Base-by-base conservation (phyloP, 2,797 vertebrate genomes). In the Gouania willdenowi region DNA sequence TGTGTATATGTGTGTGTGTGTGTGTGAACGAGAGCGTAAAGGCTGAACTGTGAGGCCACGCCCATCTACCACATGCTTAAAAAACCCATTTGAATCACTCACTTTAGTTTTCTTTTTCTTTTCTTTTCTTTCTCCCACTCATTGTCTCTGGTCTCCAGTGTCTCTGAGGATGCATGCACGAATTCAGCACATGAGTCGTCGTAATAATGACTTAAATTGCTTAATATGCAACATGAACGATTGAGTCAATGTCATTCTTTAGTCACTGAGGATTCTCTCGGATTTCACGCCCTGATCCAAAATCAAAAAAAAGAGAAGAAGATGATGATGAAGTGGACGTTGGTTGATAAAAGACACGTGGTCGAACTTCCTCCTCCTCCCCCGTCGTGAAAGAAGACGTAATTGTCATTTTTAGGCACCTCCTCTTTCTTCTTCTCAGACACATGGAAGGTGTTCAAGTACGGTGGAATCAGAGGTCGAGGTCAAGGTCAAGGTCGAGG, bases 151-250 rank as follows among this genome's bases (percentile, higher is more conserved):
- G 38, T 65, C 51, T 66, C 54, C 50, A 38, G 55, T 41, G 40
- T 77, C 71, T 71, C 71, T 66, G 66, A 80, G 71, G 68, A 86
- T 65, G 82, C 87, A 89, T 88, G 87, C 85, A 86, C 66, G 83
- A 81, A 81, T 80, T 84, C 70, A 78, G 73, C 66, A 65, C 78
- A 81, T 71, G 71, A 67, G 61, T 55, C 69, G 61, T 58, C 63
- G 36, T 63, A 53, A 61, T 62, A 71, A 61, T 78, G 41, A 65
- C 66, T 68, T 54, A 33, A 64, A 69, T 72, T 62, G 53, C 68
- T 50, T 72, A 33, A 67, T 75, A 72, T 58, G 77, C 31, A 66
- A 74, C 54, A 57, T 52, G 52, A 35, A 63, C 38, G 58, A 72
- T 39, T 53, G 56, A 59, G 66, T 38, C 60, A 50, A 64, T 14